Base-by-base conservation (phyloP, 2,797 vertebrate species). In the Cryptoprocta ferox region DNA sequence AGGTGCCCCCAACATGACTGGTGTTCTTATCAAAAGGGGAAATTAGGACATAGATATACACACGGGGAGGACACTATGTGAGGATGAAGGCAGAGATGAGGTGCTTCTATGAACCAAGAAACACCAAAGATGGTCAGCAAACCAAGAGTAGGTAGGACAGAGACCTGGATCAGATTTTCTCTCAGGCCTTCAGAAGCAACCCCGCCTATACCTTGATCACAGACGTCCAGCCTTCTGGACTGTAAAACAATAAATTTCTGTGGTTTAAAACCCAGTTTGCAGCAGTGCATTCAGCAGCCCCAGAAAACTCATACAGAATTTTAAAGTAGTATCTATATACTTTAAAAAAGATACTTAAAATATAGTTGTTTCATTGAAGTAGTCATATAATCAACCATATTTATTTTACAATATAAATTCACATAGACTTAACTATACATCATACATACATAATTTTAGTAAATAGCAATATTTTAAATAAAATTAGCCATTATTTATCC, bases 391-490 rank as follows among this genome's bases (percentile, higher is more conserved):
- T 71, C 87, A 84, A 82, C 12, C 6, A 59, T 61, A 82, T 66
- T 89, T n/a, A 83, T 50, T 96, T 84, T 95, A 90, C 7, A 90
- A 92, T 86, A 45, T 14, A 82, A 70, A 45, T 16, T 68, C 42
- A 75, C 21, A 70, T 15, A 66, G 45, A 89, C 79, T 70, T 71
- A 84, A 82, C 39, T 32, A 82, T 70, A 45, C 6, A 21, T n/a
- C 14, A n/a, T 59, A 4, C 50, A 89, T 78, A 79, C 81, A 80
- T 87, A 81, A 59, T 61, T 85, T 87, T 88, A 53, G 19, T 59
- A 91, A 92, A 65, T 8, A 65, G n/a, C 68, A n/a, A 32, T 71
- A 70, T 91, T 95, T 93, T 71, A 80, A 80, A 70, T 79, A 90
- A 94, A 92, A 68, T 37, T 37, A 71, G 26, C 21, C 65, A 30